Conservation (phyloP, 2,113 vertebrate genomes). For the Charina bottae region DNA sequence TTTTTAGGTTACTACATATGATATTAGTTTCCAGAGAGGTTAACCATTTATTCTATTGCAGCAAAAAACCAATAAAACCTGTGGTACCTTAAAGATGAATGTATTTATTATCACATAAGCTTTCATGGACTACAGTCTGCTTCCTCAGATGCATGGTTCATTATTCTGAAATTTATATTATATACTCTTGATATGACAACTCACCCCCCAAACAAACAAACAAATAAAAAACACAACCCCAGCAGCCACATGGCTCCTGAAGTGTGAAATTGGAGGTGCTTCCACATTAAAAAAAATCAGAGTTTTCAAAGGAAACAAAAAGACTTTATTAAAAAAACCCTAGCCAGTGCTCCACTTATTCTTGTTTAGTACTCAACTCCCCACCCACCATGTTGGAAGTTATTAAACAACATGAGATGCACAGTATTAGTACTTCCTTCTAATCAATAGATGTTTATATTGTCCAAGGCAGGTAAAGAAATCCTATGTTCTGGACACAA, state of each 20-base stretch:
- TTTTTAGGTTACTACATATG: neutral
- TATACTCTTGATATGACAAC: neutral
- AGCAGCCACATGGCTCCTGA: neutral
- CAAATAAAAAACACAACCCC: neutral
- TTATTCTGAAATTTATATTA: neutral
- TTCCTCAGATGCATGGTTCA: neutral
- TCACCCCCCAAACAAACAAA: neutral
- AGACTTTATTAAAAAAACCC: neutral
- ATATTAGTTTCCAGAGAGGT: neutral
- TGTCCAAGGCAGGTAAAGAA: neutral
- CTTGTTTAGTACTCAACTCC: neutral
- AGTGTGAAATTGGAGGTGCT: neutral
- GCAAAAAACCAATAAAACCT: neutral
- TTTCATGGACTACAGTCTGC: constrained; percentile 1
- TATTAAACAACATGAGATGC: neutral
- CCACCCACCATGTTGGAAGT: neutral
- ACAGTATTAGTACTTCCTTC: neutral
- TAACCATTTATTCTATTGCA: neutral
- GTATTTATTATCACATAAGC: neutral
- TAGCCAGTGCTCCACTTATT: neutral
- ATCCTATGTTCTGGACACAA: neutral
- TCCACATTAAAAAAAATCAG: neutral
- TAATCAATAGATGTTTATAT: neutral
- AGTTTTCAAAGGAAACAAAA: neutral
- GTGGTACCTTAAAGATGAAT: neutral